Evolutionary conservation across 2,888 invertebrate species (phyloP).

Genomic region (Marasmarcha lunaedactyla): DNA sequence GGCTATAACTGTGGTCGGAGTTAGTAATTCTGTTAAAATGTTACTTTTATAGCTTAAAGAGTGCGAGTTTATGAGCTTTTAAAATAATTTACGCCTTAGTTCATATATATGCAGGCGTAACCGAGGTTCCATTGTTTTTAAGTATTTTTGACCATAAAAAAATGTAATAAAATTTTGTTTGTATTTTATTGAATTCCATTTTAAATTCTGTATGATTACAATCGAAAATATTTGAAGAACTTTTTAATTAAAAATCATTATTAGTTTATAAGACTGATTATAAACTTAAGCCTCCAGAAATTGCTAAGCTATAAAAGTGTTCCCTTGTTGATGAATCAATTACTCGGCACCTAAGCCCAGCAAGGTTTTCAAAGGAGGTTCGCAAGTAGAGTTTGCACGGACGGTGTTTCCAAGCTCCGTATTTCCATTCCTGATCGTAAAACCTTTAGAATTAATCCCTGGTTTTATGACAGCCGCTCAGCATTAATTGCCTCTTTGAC

Average conservation of each 20-base stretch:
- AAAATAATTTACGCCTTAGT: constrained; percentile 59
- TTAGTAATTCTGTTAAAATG: constrained; percentile 55
- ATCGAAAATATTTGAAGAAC: too few species aligned
- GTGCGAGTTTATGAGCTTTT: constrained; percentile 65
- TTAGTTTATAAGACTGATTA: too few species aligned
- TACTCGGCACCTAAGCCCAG: background rate
- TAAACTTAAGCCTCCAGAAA: too few species aligned
- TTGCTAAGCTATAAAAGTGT: too few species aligned
- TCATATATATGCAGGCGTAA: constrained; percentile 38
- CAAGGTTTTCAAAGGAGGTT: background rate
- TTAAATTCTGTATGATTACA: too few species aligned
- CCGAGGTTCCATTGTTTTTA: constrained; percentile 34
- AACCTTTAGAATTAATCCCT: constrained; percentile 40
- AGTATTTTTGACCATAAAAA: too few species aligned
- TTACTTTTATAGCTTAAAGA: constrained; percentile 61
- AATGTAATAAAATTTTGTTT: too few species aligned
- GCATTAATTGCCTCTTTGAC: constrained; percentile 67
- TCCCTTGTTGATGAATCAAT: too few species aligned
- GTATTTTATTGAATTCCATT: too few species aligned
- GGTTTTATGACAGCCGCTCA: constrained; percentile 50
- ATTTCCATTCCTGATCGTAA: constrained; percentile 25
- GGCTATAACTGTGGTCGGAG: constrained; percentile 34
- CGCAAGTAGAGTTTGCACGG: background rate
- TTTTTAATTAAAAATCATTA: too few species aligned
- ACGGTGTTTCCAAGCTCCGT: background rate